These are phyloP conservation scores for Litocranius walleri DNA, from an alignment of 2,113 vertebrate species.

Conservation along the genomic window DNA sequence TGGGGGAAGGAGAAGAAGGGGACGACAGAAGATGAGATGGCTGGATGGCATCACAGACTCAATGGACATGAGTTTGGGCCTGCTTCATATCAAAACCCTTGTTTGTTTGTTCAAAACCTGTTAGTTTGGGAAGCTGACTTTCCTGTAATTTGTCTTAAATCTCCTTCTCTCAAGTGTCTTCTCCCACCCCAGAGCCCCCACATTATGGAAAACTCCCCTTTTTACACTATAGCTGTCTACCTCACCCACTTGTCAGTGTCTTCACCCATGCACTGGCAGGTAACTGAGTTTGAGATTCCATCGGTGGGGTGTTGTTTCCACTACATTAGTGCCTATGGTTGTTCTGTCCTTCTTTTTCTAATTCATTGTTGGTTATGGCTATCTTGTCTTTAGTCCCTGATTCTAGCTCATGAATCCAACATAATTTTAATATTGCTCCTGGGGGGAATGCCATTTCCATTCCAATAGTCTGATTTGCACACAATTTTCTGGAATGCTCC, in stretches of 20 bases:
- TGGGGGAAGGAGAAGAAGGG: no score
- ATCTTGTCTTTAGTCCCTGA: neutral
- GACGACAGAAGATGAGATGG: no score
- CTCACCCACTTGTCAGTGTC: neutral
- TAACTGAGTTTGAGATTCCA: neutral
- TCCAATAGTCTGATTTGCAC: neutral
- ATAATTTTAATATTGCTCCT: neutral
- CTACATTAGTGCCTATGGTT: neutral
- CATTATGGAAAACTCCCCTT: neutral
- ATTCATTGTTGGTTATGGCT: neutral
- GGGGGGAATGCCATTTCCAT: neutral
- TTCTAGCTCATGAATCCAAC: neutral
- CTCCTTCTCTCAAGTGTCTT: neutral
- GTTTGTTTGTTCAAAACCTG: neutral
- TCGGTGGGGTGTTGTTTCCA: neutral
- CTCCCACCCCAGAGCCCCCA: neutral
- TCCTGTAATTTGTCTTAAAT: neutral
- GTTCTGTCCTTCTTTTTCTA: neutral
- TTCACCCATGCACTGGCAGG: neutral
- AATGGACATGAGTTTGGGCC: no score
- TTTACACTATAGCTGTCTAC: neutral
- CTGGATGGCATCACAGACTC: no score
- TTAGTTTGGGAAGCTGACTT: neutral
- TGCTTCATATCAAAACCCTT: neutral
- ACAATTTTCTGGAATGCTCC: neutral